Conservation (phyloP, 2,888 invertebrate species). For the Branchellion lobata region DNA sequence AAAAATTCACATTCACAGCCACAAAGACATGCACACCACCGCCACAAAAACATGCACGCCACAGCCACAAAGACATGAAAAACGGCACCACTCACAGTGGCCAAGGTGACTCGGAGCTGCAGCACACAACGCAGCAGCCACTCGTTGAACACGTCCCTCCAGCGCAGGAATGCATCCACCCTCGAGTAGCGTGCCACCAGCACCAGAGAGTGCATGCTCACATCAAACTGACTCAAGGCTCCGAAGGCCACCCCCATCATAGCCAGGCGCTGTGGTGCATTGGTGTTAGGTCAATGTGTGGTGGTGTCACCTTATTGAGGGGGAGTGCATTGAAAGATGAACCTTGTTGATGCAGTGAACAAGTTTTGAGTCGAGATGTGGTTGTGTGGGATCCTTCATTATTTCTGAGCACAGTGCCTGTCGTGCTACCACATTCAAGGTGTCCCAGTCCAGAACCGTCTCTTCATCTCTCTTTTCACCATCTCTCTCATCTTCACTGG, state of each 20-base stretch:
- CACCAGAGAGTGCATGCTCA: constrained; percentile 56
- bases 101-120: constrained; percentile 56
- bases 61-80: no score
- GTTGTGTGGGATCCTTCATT: constrained; percentile 56
- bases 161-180: constrained; percentile 55
- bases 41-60: no score
- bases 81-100: constrained; percentile 55
- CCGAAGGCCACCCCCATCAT: constrained; percentile 47
- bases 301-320: neutral
- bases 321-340: no score
- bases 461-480: constrained; percentile 43
- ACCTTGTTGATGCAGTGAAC: constrained; percentile 56
- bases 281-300: neutral
- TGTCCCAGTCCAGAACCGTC: constrained; percentile 51
- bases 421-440: constrained; percentile 55
- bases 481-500: neutral
- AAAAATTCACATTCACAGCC: no score
- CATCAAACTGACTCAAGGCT: constrained; percentile 54
- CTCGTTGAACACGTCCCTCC: constrained; percentile 54
- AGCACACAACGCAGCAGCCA: constrained; percentile 56
- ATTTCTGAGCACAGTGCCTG: constrained; percentile 60
- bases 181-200: constrained; percentile 56
- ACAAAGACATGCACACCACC: no score
- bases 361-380: constrained; percentile 58
- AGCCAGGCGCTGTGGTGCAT: neutral